phyloP scores from a whole-genome alignment of 2,797 vertebrate species.

The Serranus cabrilla region DNA sequence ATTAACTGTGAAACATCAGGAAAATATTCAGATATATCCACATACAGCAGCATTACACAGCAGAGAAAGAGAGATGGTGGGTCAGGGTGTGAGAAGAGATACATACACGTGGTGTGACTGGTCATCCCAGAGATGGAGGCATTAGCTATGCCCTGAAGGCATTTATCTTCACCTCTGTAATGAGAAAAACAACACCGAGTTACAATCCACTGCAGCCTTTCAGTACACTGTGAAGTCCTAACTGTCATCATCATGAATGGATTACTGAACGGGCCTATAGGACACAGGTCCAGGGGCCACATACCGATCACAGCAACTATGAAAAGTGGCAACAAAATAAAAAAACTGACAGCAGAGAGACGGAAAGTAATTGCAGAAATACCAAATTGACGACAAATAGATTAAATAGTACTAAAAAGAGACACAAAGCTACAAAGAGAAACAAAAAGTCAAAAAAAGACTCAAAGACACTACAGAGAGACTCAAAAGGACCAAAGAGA shows the following conservation, averaged over 20 bases:
- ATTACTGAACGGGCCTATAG: too few species aligned
- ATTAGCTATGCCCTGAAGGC: conserved; percentile 76
- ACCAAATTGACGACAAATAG: too few species aligned
- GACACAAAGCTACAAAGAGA: too few species aligned
- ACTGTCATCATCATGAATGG: background rate
- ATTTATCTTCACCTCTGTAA: conserved; percentile 65
- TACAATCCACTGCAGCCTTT: background rate
- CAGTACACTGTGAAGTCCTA: background rate
- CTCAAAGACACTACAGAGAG: too few species aligned
- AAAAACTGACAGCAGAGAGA: too few species aligned
- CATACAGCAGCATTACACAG: background rate
- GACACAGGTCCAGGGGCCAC: too few species aligned
- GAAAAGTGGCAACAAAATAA: too few species aligned
- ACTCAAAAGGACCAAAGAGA: too few species aligned
- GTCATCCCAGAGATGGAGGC: conserved; percentile 76
- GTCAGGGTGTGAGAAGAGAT: background rate
- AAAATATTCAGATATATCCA: background rate
- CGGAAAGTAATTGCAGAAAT: too few species aligned
- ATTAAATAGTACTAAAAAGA: too few species aligned
- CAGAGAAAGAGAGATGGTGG: background rate
- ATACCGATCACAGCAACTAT: too few species aligned
- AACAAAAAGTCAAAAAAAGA: too few species aligned
- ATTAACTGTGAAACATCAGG: conserved; percentile 56
- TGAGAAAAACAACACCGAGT: background rate
- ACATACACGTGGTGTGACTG: conserved; percentile 77